Percentiles rank a stretch among this genome's conserved stretches.
These are phyloP conservation scores for Lacerta viridis DNA, from an alignment of 2,797 vertebrate species.

Conservation along the genomic window DNA sequence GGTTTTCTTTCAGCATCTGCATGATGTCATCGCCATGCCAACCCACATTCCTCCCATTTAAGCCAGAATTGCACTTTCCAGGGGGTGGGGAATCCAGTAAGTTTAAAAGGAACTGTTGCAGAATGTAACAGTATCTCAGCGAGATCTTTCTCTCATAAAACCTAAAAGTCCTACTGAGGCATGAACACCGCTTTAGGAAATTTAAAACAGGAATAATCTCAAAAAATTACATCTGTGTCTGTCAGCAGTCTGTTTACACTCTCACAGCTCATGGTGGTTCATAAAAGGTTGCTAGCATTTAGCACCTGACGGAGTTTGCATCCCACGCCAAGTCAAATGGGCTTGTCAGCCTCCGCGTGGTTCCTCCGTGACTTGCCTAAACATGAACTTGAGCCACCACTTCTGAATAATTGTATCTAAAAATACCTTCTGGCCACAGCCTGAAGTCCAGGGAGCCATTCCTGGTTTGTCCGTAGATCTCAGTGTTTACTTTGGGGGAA, in stretches of 20 bases:
- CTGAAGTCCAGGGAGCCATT: conserved; percentile 60
- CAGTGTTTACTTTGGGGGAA: conserved; percentile 25
- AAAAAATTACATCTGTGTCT: conserved; percentile 26
- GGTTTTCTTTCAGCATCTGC: not conserved
- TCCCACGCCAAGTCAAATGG: conserved; percentile 29
- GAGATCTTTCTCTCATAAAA: not conserved
- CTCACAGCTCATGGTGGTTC: conserved; percentile 4
- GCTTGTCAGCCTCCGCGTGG: conserved; percentile 63
- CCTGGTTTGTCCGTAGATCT: conserved; percentile 69
- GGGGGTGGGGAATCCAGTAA: no score
- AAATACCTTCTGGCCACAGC: conserved; percentile 68
- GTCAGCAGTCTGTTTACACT: conserved; percentile 49
- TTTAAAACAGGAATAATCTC: conserved; percentile 12
- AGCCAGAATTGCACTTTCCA: no score
- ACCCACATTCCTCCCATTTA: no score
- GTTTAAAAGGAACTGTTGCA: not conserved
- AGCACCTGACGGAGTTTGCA: conserved; percentile 55
- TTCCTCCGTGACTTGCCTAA: conserved; percentile 75
- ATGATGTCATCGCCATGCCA: no score
- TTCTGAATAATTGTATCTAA: conserved; percentile 78
- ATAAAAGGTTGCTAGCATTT: conserved; percentile 26
- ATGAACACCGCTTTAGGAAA: conserved; percentile 41
- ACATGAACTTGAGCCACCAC: conserved; percentile 76
- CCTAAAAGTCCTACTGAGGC: conserved; percentile 9
- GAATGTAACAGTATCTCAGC: not conserved